Conservation (phyloP, 2,113 vertebrate genomes). For the Campylomormyrus numenius region DNA sequence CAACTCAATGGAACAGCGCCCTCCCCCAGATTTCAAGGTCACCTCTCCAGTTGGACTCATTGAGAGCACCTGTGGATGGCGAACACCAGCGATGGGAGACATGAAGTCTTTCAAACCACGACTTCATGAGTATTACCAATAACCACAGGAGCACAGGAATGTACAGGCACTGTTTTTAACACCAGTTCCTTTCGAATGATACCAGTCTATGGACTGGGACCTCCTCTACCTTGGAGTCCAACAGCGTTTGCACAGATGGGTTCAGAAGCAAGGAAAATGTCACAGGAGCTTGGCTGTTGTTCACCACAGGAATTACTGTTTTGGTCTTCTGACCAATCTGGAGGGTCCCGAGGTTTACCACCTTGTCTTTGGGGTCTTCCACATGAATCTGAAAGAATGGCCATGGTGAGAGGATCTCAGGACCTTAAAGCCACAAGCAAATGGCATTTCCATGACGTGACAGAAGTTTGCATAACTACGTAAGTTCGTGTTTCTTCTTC, state of each 20-base stretch:
- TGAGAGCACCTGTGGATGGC: slow-evolving; percentile 43
- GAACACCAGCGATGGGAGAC: background rate
- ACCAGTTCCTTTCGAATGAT: background rate
- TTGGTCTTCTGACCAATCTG: slow-evolving; percentile 59
- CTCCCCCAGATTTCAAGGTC: slow-evolving; percentile 57
- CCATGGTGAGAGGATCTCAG: background rate
- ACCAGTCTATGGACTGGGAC: background rate
- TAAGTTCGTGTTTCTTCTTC: background rate
- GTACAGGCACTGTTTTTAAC: background rate
- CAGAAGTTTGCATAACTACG: background rate
- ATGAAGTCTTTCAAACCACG: background rate
- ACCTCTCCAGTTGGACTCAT: slow-evolving; percentile 52
- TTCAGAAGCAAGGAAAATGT: slow-evolving; percentile 54
- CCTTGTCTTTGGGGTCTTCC: slow-evolving; percentile 59
- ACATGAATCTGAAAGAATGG: slow-evolving; percentile 62
- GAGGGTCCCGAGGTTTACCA: slow-evolving; percentile 68
- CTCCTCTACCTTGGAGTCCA: slow-evolving; percentile 63
- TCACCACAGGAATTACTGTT: slow-evolving; percentile 63
- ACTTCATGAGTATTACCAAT: background rate
- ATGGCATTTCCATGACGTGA: background rate
- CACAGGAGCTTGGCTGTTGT: slow-evolving; percentile 61
- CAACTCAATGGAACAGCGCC: slow-evolving; percentile 61
- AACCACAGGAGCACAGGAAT: background rate
- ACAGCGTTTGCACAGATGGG: slow-evolving; percentile 43
- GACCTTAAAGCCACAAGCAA: background rate